Percentiles rank a stretch among this genome's conserved stretches.
phyloP scores from a whole-genome alignment of 2,888 invertebrate species.

The Heliconius charithonia region DNA sequence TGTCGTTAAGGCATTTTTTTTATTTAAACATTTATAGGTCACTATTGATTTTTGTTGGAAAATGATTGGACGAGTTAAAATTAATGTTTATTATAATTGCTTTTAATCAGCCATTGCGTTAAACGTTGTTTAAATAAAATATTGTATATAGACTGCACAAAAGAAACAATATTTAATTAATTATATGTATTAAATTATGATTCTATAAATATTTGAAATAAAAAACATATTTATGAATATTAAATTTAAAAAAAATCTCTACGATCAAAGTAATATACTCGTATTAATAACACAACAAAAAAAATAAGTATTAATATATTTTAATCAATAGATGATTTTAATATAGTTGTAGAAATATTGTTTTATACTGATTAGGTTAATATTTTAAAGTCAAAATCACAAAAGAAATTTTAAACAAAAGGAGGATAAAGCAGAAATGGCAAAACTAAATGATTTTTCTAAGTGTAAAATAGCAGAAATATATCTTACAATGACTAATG shows the following conservation, averaged over 20 bases:
- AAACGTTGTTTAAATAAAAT: background rate
- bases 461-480: background rate
- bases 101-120: background rate
- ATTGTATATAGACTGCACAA: background rate
- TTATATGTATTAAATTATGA: background rate
- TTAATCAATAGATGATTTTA: background rate
- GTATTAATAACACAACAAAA: too few species aligned
- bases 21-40: constrained; percentile 25
- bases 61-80: background rate
- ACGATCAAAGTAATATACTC: background rate
- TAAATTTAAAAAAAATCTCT: background rate
- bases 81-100: background rate
- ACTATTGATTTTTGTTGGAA: constrained; percentile 18
- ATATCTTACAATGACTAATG: background rate
- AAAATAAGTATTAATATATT: too few species aligned
- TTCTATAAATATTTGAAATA: too few species aligned
- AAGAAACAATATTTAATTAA: background rate
- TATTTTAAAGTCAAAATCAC: too few species aligned
- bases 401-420: too few species aligned
- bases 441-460: background rate
- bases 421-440: too few species aligned
- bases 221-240: too few species aligned
- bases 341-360: background rate
- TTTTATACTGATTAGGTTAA: background rate
- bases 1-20: constrained; percentile 22